Base-by-base conservation (phyloP, 1,140 invertebrate species). In the Drosophila mauritiana region DNA sequence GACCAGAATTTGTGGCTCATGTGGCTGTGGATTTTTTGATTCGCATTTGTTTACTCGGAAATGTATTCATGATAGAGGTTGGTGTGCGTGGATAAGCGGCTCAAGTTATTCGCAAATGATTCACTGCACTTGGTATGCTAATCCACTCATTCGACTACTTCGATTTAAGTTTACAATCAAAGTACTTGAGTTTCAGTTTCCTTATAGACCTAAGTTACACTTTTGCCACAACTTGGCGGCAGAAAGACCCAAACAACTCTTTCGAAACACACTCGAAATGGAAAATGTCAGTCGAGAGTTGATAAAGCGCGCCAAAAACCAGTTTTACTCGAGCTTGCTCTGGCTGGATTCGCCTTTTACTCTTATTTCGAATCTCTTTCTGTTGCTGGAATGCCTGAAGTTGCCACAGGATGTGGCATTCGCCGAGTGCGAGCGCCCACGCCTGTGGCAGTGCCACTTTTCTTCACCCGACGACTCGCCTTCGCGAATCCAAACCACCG, bases 271-370 rank as follows among this genome's bases (percentile, higher is more conserved):
- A 62, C 39, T 54, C 64, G 36, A 69, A 49, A 72, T 54, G 69
- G 54, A 73, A 73, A 73, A 73, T 73, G 70, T 73, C 70, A 73
- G 64, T 59, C 40, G 15, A 51, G 68, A 52, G 46, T 40, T 52
- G 27, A 73, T 65, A 82, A 78, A 88, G 74, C 78, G 51, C 69
- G 83, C 83, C 74, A 85, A 86, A 86, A 86, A 86, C 82, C 70
- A 72, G 82, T 86, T 86, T 73, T 25, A 45, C 34, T 15, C 49
- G 34, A 40, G 43, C 42, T 43, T 65, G 34, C 22, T 11, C 2
- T 17, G 17, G 17, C 17, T 17, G 0, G 6, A 13, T 27, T 25
- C 27, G 11, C 7, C n/a, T 17, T 34, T 15, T 46, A 48, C 37
- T 51, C 51, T 64, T 62, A 22, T 48, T 5, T 31, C 8, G 7